A percentile compares a stretch with the other conserved stretches of the same genome.
phyloP scores from a whole-genome alignment of 2,113 vertebrate species.

The Rhineura floridana region DNA sequence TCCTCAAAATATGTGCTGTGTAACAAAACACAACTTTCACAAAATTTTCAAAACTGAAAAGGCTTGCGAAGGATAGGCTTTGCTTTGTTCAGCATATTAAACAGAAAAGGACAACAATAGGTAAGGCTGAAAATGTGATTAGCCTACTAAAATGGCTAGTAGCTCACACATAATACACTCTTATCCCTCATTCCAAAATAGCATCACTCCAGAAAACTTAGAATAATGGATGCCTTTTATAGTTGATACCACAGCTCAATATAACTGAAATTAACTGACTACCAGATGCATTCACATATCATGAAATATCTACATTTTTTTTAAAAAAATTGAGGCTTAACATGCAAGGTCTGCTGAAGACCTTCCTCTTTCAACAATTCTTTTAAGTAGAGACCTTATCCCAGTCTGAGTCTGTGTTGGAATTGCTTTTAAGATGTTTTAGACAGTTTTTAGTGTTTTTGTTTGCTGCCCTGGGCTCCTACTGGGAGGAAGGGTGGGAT shows the following conservation, averaged over 20 bases:
- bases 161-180: background rate
- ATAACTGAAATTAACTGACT: background rate
- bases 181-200: background rate
- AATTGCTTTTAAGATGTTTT: too few species aligned
- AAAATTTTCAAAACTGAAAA: conserved; percentile 15
- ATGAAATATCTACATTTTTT: background rate
- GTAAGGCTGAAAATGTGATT: background rate
- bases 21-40: background rate
- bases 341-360: too few species aligned
- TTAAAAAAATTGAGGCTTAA: background rate
- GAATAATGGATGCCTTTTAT: background rate
- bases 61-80: conserved; percentile 1
- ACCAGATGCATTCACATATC: background rate
- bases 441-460: too few species aligned
- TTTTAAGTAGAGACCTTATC: too few species aligned
- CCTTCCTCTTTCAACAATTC: too few species aligned
- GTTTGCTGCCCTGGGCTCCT: too few species aligned
- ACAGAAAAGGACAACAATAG: background rate
- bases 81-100: background rate
- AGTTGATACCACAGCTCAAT: background rate
- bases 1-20: background rate
- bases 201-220: background rate
- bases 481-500: too few species aligned
- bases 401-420: too few species aligned
- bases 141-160: background rate